These are phyloP conservation scores for Anolis sagrei DNA, from an alignment of 2,113 vertebrate species.

Conservation along the genomic window DNA sequence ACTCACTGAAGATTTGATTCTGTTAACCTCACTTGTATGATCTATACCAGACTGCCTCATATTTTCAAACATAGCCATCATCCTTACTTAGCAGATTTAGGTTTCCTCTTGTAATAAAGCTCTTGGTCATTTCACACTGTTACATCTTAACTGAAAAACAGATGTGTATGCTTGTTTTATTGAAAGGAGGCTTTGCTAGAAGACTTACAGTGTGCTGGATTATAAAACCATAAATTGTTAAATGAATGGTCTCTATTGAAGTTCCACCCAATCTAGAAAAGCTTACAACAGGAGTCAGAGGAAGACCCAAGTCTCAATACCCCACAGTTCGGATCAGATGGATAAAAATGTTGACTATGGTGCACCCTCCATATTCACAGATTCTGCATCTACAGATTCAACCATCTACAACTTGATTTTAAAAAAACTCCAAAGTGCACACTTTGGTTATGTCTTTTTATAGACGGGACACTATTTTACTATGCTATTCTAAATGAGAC, in stretches of 20 bases:
- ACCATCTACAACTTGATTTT: no score
- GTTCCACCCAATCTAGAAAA: constrained; percentile 3
- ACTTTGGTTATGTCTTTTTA: no score
- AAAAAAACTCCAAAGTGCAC: no score
- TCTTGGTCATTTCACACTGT: constrained; percentile 24
- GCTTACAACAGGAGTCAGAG: not conserved
- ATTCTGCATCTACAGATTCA: no score
- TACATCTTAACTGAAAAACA: constrained; percentile 49
- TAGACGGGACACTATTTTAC: no score
- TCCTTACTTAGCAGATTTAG: constrained; percentile 62
- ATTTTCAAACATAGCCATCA: constrained; percentile 75
- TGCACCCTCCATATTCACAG: no score
- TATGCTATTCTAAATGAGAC: no score
- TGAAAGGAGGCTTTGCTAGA: constrained; percentile 10
- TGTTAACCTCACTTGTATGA: constrained; percentile 70
- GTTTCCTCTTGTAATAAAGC: constrained; percentile 62
- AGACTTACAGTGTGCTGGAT: constrained; percentile 35
- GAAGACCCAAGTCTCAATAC: not conserved
- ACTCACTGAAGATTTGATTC: constrained; percentile 71
- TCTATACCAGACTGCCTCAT: constrained; percentile 76
- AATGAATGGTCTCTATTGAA: not conserved
- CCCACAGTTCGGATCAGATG: not conserved
- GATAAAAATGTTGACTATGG: constrained; percentile 19
- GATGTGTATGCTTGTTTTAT: constrained; percentile 24
- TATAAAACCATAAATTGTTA: constrained; percentile 37